Evolutionary conservation across 2,888 invertebrate genomes (phyloP), one percentile per base, ranked within the genome.

Genomic region (Mythimna impura): DNA sequence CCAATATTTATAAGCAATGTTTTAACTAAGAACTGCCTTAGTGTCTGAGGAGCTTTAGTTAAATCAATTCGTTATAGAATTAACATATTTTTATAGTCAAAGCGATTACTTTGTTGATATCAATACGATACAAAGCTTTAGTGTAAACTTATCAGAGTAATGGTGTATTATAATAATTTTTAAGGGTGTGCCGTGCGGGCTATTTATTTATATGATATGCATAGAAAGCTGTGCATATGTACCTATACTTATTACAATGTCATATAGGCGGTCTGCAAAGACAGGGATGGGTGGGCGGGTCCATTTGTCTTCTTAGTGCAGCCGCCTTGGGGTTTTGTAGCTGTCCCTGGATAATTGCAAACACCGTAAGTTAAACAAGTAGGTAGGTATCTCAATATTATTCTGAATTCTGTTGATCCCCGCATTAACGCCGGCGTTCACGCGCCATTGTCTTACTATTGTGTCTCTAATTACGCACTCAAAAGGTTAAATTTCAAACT

Each of bases 21-120:
- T 82, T 83, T 76, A 78, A 76, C 76, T 84, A 81, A 80, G 78
- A 73, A 73, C 71, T 77, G 85, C 79, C 78, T 84, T 81, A 76
- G 71, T 68, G 64, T 65, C 52, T 43, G 25, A 67, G 63, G 76
- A 69, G 71, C 71, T 71, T 58, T 76, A 83, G 73, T 71, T 80
- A 82, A 82, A 84, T 80, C 77, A 78, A 82, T 81, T 84, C 76
- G 78, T 81, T 85, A 78, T 81, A 85, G 80, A 86, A 78, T 81
- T 76, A 70, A 78, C 65, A 80, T 84, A 86, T 83, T 85, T 86
- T 85, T 84, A 78, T 81, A 81, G 65, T 74, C 61, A 73, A 76
- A 75, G 57, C 80, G 77, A 80, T 78, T 57, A 76, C 71, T 76
- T 71, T 75, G 67, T 81, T 76, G 34, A 70, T 76, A 82, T 82